Evolutionary conservation across 2,888 invertebrate genomes (phyloP).

Genomic region (Muschampia plurimacula): DNA sequence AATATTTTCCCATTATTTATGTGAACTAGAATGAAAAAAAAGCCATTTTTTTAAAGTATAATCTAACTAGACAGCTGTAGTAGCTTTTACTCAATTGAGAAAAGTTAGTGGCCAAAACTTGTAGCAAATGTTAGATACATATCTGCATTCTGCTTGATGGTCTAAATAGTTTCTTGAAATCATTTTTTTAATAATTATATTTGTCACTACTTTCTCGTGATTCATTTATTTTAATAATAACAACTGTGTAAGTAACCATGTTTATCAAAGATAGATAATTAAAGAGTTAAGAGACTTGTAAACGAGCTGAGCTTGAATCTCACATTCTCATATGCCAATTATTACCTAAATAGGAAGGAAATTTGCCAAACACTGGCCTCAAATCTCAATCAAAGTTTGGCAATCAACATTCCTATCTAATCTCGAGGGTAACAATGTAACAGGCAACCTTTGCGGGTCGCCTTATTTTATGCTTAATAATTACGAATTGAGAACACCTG

Average conservation of each 20-base stretch:
- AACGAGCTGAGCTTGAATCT: not conserved
- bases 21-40: no score
- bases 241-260: not conserved
- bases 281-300: not conserved
- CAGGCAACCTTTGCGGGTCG: conserved; percentile 64
- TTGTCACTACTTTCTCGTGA: no score
- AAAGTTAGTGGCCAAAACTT: no score
- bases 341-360: conserved; percentile 30
- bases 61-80: no score
- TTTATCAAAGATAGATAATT: not conserved
- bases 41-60: no score
- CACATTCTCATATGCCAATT: not conserved
- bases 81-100: no score
- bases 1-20: no score
- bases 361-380: conserved; percentile 70
- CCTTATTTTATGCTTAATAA: conserved; percentile 66
- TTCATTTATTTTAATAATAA: no score
- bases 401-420: conserved; percentile 81
- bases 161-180: no score
- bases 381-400: conserved; percentile 81
- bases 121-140: no score
- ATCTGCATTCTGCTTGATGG: no score
- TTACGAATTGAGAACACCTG: conserved; percentile 55
- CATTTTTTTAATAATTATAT: no score
- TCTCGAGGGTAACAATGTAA: conserved; percentile 78